Percentiles rank a stretch among this genome's conserved stretches.
These are phyloP conservation scores for Xiphias gladius DNA, from an alignment of 2,113 vertebrate genomes.

Conservation along the genomic window DNA sequence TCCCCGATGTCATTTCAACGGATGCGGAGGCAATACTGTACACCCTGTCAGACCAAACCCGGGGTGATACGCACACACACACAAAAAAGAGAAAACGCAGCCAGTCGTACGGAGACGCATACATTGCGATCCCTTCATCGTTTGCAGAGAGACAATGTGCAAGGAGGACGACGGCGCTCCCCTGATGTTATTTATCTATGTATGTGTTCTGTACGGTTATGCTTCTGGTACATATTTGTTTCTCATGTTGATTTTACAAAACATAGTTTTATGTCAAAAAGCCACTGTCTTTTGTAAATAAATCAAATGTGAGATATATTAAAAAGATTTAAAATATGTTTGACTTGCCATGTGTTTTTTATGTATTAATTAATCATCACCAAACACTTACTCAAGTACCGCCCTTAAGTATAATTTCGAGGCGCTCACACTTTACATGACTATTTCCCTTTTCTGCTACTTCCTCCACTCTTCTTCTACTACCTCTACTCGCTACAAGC, in stretches of 20 bases:
- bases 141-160: slow-evolving; percentile 64
- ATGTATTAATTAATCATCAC: not conserved
- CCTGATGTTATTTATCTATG: slow-evolving; percentile 72
- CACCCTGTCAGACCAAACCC: slow-evolving; percentile 46
- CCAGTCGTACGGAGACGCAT: slow-evolving; percentile 38
- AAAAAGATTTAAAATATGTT: slow-evolving; percentile 79
- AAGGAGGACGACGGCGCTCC: slow-evolving; percentile 39
- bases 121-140: slow-evolving; percentile 50
- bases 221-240: slow-evolving; percentile 76
- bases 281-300: slow-evolving; percentile 86
- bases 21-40: slow-evolving; percentile 62
- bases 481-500: no score
- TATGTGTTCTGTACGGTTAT: slow-evolving; percentile 74
- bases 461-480: no score
- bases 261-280: slow-evolving; percentile 81
- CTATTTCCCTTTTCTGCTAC: no score
- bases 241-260: slow-evolving; percentile 78
- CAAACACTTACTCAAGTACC: not conserved
- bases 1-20: slow-evolving; percentile 62
- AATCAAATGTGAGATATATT: slow-evolving; percentile 86
- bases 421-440: no score
- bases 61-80: slow-evolving; percentile 37
- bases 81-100: no score
- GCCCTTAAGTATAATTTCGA: not conserved
- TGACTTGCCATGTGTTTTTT: not conserved